Evolutionary conservation across 2,888 invertebrate genomes (phyloP).

Genomic region (Mythimna pallens): DNA sequence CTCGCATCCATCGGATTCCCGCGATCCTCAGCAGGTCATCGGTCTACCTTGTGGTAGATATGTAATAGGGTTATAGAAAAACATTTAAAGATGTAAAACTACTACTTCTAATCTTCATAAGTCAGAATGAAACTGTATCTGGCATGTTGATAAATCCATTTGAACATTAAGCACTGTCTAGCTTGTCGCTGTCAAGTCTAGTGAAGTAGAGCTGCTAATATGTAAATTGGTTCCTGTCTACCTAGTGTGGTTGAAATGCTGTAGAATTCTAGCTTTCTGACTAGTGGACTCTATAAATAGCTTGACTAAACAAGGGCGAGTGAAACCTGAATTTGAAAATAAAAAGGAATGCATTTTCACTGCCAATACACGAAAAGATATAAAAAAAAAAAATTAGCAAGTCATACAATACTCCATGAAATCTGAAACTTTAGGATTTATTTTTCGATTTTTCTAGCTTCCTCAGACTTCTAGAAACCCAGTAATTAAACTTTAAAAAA

Average conservation of each 20-base stretch:
- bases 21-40: no score
- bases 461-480: no score
- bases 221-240: constrained; percentile 57
- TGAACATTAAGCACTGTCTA: constrained; percentile 32
- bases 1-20: no score
- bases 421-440: no score
- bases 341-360: not conserved
- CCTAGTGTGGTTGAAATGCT: constrained; percentile 41
- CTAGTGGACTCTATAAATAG: constrained; percentile 27
- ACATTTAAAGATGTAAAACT: not conserved
- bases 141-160: constrained; percentile 18
- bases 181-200: constrained; percentile 17
- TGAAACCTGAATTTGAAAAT: constrained; percentile 10
- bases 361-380: not conserved
- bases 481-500: no score
- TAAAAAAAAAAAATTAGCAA: not conserved
- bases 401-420: not conserved
- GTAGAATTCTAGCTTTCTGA: constrained; percentile 42
- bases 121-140: constrained; percentile 25
- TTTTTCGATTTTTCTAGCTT: no score
- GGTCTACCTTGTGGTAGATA: no score
- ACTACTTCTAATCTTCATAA: constrained; percentile 5
- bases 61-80: no score
- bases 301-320: constrained; percentile 6
- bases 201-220: constrained; percentile 38